A percentile compares a stretch with the other conserved stretches of the same genome.
Evolutionary conservation across 2,113 vertebrate species (phyloP).

Genomic region (Microtus ochrogaster): DNA sequence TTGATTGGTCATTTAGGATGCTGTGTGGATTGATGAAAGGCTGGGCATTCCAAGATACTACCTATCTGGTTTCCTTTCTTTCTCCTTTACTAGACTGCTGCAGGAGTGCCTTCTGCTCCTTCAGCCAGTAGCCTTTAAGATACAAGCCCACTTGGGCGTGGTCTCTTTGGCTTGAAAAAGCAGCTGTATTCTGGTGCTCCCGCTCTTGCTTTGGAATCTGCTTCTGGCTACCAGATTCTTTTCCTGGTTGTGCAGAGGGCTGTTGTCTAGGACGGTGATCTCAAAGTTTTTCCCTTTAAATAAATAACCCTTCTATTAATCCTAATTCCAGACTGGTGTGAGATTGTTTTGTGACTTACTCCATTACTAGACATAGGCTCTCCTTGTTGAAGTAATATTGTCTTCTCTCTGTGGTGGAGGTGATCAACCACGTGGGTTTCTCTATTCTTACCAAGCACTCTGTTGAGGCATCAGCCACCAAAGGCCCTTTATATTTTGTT

Average conservation of each 20-base stretch:
- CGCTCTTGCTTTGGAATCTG: too few species aligned
- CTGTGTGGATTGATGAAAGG: not conserved
- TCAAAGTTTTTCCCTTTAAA: too few species aligned
- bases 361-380: not conserved
- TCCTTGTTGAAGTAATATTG: not conserved
- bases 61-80: not conserved
- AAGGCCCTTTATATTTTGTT: not conserved
- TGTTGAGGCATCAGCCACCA: not conserved
- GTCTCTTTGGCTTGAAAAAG: too few species aligned
- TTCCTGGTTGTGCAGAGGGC: too few species aligned
- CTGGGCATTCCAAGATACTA: not conserved
- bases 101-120: too few species aligned
- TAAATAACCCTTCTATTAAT: too few species aligned
- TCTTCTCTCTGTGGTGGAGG: not conserved
- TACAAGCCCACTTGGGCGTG: too few species aligned
- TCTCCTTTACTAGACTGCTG: not conserved
- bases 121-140: too few species aligned
- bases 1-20: not conserved
- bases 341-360: too few species aligned
- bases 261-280: too few species aligned
- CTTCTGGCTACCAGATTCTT: too few species aligned
- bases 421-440: not conserved
- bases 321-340: too few species aligned
- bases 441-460: not conserved
- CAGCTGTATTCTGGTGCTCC: rapidly evolving